phyloP scores from a whole-genome alignment of 1,140 invertebrate genomes.

The Metopolophium dirhodum region DNA sequence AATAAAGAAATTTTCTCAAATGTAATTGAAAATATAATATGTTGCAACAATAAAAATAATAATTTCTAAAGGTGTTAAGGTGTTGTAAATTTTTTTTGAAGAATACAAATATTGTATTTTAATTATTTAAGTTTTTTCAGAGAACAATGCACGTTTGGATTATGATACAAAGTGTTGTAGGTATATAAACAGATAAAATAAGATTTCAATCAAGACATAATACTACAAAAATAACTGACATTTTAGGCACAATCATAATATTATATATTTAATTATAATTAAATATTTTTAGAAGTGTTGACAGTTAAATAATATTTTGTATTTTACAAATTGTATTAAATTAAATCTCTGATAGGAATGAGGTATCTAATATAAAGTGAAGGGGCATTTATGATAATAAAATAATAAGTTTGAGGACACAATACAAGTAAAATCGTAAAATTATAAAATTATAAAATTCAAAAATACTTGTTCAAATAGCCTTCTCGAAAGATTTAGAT shows the following conservation, averaged over 20 bases:
- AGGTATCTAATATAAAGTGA: neutral
- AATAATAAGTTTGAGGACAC: neutral
- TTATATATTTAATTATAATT: neutral
- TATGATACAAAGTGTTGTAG: neutral
- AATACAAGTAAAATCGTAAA: neutral
- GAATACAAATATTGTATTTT: neutral
- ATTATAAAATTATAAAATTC: no score
- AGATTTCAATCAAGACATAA: neutral
- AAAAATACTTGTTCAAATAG: neutral
- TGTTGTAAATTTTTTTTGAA: neutral
- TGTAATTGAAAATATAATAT: neutral
- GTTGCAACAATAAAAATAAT: neutral
- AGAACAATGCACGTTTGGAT: neutral
- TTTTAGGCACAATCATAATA: neutral
- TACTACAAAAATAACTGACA: neutral
- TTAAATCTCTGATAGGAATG: neutral
- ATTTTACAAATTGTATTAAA: neutral
- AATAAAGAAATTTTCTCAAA: neutral
- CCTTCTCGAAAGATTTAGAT: neutral
- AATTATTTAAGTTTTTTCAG: neutral
- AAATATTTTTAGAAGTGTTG: neutral
- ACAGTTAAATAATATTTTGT: neutral
- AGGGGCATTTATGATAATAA: neutral
- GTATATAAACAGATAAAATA: neutral
- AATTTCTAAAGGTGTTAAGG: neutral